Percentiles rank a stretch among this genome's conserved stretches.
phyloP scores from a whole-genome alignment of 2,888 invertebrate species.

The Euclidia mi region DNA sequence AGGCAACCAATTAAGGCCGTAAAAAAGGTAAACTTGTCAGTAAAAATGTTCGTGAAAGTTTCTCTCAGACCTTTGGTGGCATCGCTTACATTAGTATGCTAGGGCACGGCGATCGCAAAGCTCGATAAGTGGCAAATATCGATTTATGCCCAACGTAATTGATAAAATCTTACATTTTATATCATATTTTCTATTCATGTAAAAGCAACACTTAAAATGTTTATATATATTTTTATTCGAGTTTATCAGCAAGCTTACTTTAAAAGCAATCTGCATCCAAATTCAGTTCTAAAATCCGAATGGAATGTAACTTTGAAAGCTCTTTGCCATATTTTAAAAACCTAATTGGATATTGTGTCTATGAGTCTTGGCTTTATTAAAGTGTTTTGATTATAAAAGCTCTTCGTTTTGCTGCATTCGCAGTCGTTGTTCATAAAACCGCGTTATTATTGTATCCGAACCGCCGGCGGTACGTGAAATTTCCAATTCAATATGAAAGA shows the following conservation, averaged over 20 bases:
- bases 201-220: too few relatives aligned
- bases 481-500: conserved; percentile 54
- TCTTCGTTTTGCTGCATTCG: conserved; percentile 17
- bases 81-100: conserved; percentile 61
- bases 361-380: conserved; percentile 17
- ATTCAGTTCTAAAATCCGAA: too few relatives aligned
- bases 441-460: conserved; percentile 41
- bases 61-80: conserved; percentile 52
- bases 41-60: conserved; percentile 47
- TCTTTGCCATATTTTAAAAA: conserved; percentile 6
- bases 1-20: conserved; percentile 65
- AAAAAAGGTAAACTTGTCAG: conserved; percentile 58
- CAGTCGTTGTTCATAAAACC: conserved; percentile 34
- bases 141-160: conserved; percentile 53
- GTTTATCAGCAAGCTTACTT: too few relatives aligned
- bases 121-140: conserved; percentile 52
- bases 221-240: too few relatives aligned
- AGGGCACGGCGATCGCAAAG: conserved; percentile 53
- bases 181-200: too few relatives aligned
- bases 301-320: neutral
- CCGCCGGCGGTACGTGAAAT: conserved; percentile 44
- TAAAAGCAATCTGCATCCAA: neutral
- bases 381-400: conserved; percentile 13
- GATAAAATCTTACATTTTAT: conserved; percentile 26
- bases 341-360: conserved; percentile 13